Conservation (phyloP, 2,797 vertebrate genomes). For the Fistularia tabacaria region DNA sequence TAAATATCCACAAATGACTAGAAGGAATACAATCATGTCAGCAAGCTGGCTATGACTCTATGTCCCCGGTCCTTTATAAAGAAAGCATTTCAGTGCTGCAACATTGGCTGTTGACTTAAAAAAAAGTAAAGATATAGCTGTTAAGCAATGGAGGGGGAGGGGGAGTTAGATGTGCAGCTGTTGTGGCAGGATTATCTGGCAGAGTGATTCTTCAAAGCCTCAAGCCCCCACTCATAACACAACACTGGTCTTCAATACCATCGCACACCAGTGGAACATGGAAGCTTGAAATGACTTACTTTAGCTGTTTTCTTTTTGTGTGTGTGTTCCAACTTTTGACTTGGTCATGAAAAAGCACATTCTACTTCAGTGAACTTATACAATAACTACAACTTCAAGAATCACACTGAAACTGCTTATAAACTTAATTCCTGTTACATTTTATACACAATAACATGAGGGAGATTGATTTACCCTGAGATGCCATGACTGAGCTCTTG, state of each 20-base stretch:
- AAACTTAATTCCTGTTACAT: too few species aligned
- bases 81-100: not conserved
- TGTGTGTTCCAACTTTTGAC: too few species aligned
- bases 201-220: not conserved
- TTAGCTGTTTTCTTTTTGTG: not conserved
- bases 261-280: not conserved
- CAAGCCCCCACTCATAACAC: not conserved
- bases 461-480: too few species aligned
- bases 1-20: too few species aligned
- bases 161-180: slow-evolving; percentile 26
- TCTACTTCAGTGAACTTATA: too few species aligned
- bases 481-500: too few species aligned
- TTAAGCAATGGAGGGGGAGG: not conserved
- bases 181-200: slow-evolving; percentile 25
- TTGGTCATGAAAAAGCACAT: too few species aligned
- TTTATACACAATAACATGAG: too few species aligned
- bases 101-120: not conserved
- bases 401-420: too few species aligned
- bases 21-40: too few species aligned
- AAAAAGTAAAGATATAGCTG: slow-evolving; percentile 1
- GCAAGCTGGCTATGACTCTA: not conserved
- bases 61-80: not conserved
- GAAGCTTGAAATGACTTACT: slow-evolving; percentile 1
- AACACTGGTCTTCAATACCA: not conserved
- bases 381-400: too few species aligned